Percentiles rank a stretch among this genome's conserved stretches.
Evolutionary conservation across 2,888 invertebrate species (phyloP).

Genomic region (Zootermopsis nevadensis): DNA sequence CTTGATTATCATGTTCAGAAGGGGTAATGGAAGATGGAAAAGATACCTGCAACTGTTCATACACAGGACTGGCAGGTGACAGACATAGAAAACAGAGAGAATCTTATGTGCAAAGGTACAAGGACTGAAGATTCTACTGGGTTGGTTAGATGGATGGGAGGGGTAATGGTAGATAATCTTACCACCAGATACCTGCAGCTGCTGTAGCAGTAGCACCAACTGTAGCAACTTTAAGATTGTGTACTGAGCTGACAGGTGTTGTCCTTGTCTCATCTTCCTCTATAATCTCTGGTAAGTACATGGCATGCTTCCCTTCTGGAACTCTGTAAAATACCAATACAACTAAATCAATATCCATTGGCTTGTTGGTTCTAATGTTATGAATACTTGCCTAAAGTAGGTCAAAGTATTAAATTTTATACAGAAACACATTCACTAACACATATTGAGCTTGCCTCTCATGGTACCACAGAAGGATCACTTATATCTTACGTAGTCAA

Average conservation of each 20-base stretch:
- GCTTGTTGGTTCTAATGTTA: too few relatives aligned
- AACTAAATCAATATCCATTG: neutral
- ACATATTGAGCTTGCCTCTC: too few relatives aligned
- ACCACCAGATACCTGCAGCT: conserved; percentile 58
- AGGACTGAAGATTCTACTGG: neutral
- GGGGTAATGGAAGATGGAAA: neutral
- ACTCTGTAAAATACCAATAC: conserved; percentile 60
- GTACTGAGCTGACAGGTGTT: conserved; percentile 52
- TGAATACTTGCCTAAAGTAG: too few relatives aligned
- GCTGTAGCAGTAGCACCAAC: conserved; percentile 39
- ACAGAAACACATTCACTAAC: too few relatives aligned
- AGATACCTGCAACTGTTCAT: conserved; percentile 30
- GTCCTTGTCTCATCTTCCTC: conserved; percentile 65
- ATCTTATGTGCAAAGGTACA: neutral
- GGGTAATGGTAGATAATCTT: conserved; percentile 54
- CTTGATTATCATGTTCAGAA: neutral
- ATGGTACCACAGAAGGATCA: too few relatives aligned
- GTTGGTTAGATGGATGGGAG: conserved; percentile 4
- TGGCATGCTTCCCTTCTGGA: conserved; percentile 67
- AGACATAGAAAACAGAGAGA: neutral
- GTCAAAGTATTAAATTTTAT: too few relatives aligned
- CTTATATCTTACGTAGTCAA: too few relatives aligned
- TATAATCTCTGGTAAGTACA: conserved; percentile 67
- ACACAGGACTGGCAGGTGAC: conserved; percentile 27
- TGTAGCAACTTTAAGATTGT: conserved; percentile 45